phyloP scores from a whole-genome alignment of 2,113 vertebrate species.

The Rynchops niger region DNA sequence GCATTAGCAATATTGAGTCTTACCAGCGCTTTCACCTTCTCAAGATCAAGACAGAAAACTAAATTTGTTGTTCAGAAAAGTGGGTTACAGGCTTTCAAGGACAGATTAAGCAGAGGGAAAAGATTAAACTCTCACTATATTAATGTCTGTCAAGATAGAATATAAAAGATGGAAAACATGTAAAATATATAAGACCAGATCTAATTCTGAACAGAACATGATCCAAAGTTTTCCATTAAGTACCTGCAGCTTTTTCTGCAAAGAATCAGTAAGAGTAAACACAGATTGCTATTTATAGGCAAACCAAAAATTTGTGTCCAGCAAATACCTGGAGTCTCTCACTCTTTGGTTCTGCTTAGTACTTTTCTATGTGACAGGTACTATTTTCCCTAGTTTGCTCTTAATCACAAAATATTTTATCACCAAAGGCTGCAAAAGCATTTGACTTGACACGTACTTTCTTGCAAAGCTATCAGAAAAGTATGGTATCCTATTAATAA shows the following conservation, averaged over 20 bases:
- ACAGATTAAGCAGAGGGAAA: background rate
- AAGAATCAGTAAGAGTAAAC: constrained; percentile 1
- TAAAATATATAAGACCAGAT: background rate
- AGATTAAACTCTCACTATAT: background rate
- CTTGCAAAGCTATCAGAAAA: background rate
- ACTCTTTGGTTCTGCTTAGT: background rate
- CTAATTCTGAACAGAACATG: background rate
- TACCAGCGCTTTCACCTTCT: background rate
- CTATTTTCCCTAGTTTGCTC: background rate
- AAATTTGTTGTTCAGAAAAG: background rate
- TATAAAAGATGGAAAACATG: background rate
- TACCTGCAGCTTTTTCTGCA: background rate
- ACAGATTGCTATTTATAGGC: background rate
- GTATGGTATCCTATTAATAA: background rate
- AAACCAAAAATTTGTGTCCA: background rate
- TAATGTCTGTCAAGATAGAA: background rate
- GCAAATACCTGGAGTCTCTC: constrained; percentile 21
- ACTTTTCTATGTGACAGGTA: background rate
- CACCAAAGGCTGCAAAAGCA: background rate
- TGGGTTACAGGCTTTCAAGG: background rate
- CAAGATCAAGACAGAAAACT: background rate
- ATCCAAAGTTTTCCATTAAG: background rate
- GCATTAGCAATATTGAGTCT: background rate
- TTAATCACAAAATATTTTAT: background rate
- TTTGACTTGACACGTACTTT: background rate